These are phyloP conservation scores for Echeneis naucrates DNA, from an alignment of 2,797 vertebrate genomes.

Conservation along the genomic window DNA sequence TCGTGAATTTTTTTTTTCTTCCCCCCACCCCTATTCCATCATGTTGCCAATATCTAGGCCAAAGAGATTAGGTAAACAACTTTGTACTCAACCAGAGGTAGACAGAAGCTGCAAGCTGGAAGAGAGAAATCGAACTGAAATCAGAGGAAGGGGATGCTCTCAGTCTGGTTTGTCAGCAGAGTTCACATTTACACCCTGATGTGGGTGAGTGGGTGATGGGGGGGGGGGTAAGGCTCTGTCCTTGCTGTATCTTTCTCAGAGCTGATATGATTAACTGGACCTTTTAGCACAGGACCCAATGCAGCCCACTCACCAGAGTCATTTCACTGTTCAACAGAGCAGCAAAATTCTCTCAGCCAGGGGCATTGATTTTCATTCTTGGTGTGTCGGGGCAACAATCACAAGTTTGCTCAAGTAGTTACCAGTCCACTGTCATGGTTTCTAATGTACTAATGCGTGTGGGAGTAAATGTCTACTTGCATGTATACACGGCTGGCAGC, in stretches of 20 bases:
- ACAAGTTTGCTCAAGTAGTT: constrained; percentile 79
- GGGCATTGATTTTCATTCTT: constrained; percentile 80
- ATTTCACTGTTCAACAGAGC: constrained; percentile 86
- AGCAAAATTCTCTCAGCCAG: constrained; percentile 70
- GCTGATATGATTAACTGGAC: constrained; percentile 73
- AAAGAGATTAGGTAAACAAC: constrained; percentile 41
- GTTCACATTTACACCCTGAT: constrained; percentile 52
- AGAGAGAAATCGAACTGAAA: constrained; percentile 27
- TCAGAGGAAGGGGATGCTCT: constrained; percentile 9
- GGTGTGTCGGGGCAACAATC: constrained; percentile 78
- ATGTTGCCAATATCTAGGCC: constrained; percentile 16
- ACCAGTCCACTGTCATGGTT: constrained; percentile 49
- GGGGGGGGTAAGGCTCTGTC: constrained; percentile 47
- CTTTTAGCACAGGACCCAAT: constrained; percentile 60
- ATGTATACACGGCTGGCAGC: constrained; percentile 12
- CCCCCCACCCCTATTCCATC: constrained; percentile 44
- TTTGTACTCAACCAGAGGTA: constrained; percentile 22
- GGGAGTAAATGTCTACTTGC: constrained; percentile 1
- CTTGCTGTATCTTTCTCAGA: constrained; percentile 50
- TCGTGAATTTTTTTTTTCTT: constrained; percentile 58
- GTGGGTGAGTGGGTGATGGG: too few species aligned
- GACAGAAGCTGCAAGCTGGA: constrained; percentile 12
- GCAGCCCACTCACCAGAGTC: constrained; percentile 67
- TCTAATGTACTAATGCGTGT: constrained; percentile 24
- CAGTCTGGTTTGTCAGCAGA: constrained; percentile 52